A percentile compares a stretch with the other conserved stretches of the same genome.
phyloP scores from a whole-genome alignment of 2,888 invertebrate species.

The Salpingus planirostris region DNA sequence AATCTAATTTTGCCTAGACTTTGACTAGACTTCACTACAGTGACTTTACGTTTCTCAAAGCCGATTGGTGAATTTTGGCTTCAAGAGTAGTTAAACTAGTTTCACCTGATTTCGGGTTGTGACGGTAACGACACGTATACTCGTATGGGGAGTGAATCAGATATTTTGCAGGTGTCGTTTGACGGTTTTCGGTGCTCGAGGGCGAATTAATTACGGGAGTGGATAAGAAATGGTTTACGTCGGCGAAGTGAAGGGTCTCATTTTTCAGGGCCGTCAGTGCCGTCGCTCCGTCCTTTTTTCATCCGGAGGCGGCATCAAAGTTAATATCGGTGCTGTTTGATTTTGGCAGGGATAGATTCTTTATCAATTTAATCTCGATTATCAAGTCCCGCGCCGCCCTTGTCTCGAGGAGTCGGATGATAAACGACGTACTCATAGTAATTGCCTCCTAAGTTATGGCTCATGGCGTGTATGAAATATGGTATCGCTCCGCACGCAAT shows the following conservation, averaged over 20 bases:
- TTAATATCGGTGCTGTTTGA: constrained; percentile 18
- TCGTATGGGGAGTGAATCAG: too few relatives aligned
- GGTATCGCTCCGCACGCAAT: constrained; percentile 51
- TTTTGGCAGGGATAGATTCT: constrained; percentile 28
- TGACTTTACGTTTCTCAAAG: too few relatives aligned
- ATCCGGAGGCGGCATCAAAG: constrained; percentile 11
- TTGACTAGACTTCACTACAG: too few relatives aligned
- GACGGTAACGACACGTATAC: too few relatives aligned
- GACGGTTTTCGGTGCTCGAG: not conserved
- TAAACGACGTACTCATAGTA: constrained; percentile 52
- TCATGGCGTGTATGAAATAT: constrained; percentile 51
- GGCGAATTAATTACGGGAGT: not conserved
- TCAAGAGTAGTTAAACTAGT: too few relatives aligned
- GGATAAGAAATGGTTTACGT: not conserved
- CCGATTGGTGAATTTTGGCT: too few relatives aligned
- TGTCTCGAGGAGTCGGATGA: constrained; percentile 40
- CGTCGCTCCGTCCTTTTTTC: constrained; percentile 3
- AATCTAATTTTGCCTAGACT: too few relatives aligned
- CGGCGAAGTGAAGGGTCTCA: not conserved
- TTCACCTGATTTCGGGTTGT: too few relatives aligned
- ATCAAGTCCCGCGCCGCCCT: constrained; percentile 32
- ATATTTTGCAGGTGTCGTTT: not conserved
- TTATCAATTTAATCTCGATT: constrained; percentile 40
- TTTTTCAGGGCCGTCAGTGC: not conserved
- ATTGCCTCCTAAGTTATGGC: constrained; percentile 53